Conservation (phyloP, 1,140 invertebrate genomes). For the Cardiocondyla obscurior region DNA sequence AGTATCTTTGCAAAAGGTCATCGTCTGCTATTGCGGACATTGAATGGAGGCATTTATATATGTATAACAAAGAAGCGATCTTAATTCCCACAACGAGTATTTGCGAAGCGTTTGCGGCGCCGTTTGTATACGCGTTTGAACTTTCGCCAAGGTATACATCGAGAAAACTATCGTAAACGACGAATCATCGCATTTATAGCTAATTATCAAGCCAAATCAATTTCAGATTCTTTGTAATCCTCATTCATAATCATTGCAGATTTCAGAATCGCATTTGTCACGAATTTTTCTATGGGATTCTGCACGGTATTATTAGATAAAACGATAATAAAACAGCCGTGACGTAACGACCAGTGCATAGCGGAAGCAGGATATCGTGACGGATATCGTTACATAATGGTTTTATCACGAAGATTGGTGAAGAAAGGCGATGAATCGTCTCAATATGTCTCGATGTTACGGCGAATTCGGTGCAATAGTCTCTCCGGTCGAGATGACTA, state of each 20-base stretch:
- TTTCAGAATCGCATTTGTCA: not conserved
- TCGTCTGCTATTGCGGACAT: constrained; percentile 67
- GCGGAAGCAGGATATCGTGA: constrained; percentile 25
- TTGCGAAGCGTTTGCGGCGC: constrained; percentile 31
- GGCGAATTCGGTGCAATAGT: not conserved
- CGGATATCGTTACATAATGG: constrained; percentile 1
- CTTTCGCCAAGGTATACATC: not conserved
- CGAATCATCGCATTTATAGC: not conserved
- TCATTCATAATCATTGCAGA: not conserved
- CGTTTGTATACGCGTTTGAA: not conserved
- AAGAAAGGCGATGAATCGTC: constrained; percentile 28
- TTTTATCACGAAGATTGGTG: not conserved
- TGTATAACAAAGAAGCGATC: constrained; percentile 59
- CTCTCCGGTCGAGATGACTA: not conserved
- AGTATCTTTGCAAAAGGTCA: constrained; percentile 67
- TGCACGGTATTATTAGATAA: not conserved
- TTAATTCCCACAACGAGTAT: constrained; percentile 39
- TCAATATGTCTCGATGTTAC: not conserved
- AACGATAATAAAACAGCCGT: not conserved
- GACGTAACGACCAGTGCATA: not conserved
- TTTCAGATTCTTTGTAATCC: not conserved
- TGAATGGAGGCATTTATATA: constrained; percentile 54
- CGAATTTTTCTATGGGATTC: not conserved
- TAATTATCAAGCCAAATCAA: not conserved
- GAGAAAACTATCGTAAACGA: not conserved